Conservation (phyloP, 2,797 vertebrate species). For the Squalus acanthias region DNA sequence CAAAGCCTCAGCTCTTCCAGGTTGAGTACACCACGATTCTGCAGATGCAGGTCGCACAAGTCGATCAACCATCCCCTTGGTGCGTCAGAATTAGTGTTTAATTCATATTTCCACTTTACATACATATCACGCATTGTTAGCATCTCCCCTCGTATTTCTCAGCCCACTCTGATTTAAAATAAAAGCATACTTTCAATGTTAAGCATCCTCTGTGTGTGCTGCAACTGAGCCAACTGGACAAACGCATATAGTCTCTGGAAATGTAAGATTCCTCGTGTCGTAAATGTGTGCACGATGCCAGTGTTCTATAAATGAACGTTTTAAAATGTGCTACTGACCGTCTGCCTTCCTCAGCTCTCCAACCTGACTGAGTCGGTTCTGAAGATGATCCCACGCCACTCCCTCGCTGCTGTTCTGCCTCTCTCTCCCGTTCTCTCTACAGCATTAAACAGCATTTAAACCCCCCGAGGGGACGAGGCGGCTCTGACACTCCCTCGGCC, state of each 20-base stretch:
- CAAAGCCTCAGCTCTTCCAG: no score
- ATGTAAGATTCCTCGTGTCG: not conserved
- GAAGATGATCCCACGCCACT: not conserved
- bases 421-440: not conserved
- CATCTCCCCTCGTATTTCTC: not conserved
- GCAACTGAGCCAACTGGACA: not conserved
- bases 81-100: not conserved
- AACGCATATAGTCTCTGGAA: not conserved
- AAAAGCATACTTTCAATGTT: not conserved
- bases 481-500: not conserved
- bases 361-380: not conserved
- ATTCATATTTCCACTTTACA: not conserved
- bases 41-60: not conserved
- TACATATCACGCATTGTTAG: not conserved
- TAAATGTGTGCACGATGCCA: not conserved
- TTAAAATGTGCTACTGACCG: slow-evolving; percentile 11
- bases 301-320: not conserved
- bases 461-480: not conserved
- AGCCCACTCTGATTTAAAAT: not conserved
- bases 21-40: not conserved
- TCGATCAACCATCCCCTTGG: no score
- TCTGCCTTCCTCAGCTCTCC: not conserved
- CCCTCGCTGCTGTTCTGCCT: not conserved
- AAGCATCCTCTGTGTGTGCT: not conserved
- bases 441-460: not conserved